Evolutionary conservation across 1,140 invertebrate genomes (phyloP).

Genomic region (Trichonephila clavata): DNA sequence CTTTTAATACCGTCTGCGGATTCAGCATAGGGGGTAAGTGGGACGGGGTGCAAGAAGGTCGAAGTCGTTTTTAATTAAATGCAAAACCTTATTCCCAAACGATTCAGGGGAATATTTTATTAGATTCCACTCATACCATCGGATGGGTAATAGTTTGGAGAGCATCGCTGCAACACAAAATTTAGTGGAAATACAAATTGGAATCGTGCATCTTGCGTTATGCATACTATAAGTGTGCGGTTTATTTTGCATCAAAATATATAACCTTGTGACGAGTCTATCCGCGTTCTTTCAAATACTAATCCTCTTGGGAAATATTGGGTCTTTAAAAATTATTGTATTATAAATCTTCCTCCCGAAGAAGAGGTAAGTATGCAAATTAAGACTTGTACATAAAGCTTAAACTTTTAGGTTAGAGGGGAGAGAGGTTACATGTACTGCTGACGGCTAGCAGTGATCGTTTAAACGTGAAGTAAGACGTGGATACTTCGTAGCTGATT

Average conservation of each 20-base stretch:
- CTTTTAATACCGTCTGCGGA: not conserved
- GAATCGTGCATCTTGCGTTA: not conserved
- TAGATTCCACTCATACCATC: not conserved
- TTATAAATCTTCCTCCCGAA: no score
- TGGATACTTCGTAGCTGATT: no score
- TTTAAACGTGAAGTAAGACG: no score
- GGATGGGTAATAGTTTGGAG: not conserved
- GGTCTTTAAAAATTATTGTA: no score
- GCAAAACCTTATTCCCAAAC: not conserved
- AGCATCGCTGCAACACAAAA: not conserved
- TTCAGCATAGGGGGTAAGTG: not conserved
- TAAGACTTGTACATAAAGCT: no score
- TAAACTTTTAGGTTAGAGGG: no score
- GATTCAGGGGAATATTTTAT: not conserved
- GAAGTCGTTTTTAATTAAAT: slow-evolving; percentile 28
- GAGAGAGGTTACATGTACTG: no score
- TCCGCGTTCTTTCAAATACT: no score
- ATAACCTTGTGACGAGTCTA: no score
- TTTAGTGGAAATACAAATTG: not conserved
- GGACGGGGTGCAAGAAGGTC: not conserved
- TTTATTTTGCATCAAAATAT: not conserved
- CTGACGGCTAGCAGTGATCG: no score
- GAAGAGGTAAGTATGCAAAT: no score
- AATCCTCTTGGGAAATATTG: no score
- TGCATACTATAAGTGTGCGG: not conserved